A percentile compares a stretch with the other conserved stretches of the same genome.
These are phyloP conservation scores for Rhea pennata DNA, from an alignment of 2,113 vertebrate species.

Conservation along the genomic window DNA sequence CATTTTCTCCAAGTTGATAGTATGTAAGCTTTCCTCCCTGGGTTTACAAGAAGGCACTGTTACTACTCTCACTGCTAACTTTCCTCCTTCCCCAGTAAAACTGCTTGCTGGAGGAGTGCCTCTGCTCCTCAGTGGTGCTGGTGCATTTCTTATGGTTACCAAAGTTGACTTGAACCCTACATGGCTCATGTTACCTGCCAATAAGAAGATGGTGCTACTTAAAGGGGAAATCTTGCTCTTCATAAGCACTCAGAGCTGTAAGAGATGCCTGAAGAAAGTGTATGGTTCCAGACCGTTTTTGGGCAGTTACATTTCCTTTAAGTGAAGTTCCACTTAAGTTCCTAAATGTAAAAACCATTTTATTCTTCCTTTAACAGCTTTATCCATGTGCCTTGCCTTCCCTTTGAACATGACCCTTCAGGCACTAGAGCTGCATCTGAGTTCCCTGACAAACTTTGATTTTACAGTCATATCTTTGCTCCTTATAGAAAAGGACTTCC, in stretches of 20 bases:
- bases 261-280: neutral
- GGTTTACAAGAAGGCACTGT: neutral
- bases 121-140: rapidly evolving
- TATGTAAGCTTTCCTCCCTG: neutral
- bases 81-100: neutral
- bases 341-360: neutral
- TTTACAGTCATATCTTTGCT: neutral
- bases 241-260: neutral
- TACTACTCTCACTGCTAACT: neutral
- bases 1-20: neutral
- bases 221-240: neutral
- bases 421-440: neutral
- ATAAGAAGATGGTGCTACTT: neutral
- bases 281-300: neutral
- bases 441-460: neutral
- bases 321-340: neutral
- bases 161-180: neutral
- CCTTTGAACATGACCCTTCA: neutral
- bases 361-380: neutral
- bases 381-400: neutral
- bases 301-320: neutral
- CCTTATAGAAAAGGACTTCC: neutral
- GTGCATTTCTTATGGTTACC: neutral
- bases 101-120: neutral
- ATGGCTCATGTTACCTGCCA: neutral